Conservation (phyloP, 2,888 invertebrate species). For the Eupithecia pulchellata region DNA sequence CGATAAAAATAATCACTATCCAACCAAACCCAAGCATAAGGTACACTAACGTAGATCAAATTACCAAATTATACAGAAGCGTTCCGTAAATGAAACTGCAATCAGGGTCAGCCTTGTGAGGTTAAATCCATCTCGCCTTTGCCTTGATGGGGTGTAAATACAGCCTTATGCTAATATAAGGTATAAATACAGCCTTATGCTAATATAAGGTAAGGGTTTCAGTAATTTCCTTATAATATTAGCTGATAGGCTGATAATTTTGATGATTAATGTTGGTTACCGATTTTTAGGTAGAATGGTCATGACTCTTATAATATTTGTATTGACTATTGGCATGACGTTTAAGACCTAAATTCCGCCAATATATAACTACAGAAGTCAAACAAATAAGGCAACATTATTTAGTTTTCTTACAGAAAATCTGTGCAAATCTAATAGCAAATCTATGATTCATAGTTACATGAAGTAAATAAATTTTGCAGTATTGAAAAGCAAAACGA, state of each 20-base stretch:
- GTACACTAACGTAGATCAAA: slow-evolving; percentile 11
- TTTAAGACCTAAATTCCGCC: no score
- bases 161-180: slow-evolving; percentile 30
- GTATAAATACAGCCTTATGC: no score
- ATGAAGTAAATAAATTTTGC: no score
- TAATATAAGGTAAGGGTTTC: slow-evolving; percentile 17
- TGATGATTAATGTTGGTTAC: not conserved
- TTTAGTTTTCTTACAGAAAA: no score
- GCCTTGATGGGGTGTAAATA: slow-evolving; percentile 27
- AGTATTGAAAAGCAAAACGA: no score
- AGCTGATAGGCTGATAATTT: not conserved
- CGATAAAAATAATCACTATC: slow-evolving; percentile 2
- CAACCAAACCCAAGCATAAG: not conserved
- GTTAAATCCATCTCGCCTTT: slow-evolving; percentile 24
- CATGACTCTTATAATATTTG: no score
- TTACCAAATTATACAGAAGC: slow-evolving; percentile 40
- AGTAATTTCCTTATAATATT: slow-evolving; percentile 13
- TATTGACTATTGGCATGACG: no score
- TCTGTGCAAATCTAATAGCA: no score
- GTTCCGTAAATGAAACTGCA: slow-evolving; percentile 36
- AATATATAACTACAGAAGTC: no score
- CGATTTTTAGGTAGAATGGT: not conserved
- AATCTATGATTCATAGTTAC: no score
- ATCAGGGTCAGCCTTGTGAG: slow-evolving; percentile 25
- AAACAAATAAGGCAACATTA: no score